Base-by-base conservation (phyloP, 2,797 vertebrate species). In the Danio jaintianensis region DNA sequence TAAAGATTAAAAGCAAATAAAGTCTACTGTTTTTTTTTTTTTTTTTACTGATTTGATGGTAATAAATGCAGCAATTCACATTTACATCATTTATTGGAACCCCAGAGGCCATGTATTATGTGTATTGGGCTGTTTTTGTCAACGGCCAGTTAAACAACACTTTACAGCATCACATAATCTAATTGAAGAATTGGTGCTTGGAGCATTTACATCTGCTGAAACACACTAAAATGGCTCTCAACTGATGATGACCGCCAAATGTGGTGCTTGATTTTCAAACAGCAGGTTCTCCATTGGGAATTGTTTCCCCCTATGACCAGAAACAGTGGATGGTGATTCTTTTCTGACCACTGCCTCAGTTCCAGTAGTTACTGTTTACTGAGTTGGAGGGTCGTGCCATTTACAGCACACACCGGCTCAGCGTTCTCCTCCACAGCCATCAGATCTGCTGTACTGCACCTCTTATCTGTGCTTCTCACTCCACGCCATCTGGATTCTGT, bases 321-420 rank as follows among this genome's bases (percentile, higher is more conserved):
- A 52, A 13, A 12, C 18, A n/a, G 12, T 45, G 4, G 13, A 55
- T 66, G 50, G 50, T 11, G 47, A 67, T 52, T 76, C n/a, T 29
- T 29, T 29, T 5, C 47, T 47, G 29, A 11, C n/a, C 53, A 58
- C 7, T 11, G 22, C 75, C 48, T 52, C 16, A 20, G 20, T 48
- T n/a, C 42, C 63, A 36, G 63, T 11, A 15, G 42, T 59, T 58
- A 16, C 18, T 58, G 64, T 78, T 78, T 78, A 78, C 42, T 15
- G 43, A 78, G 64, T 53, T 67, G 75, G 52, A 16, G n/a, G 64
- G 63, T 58, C 12, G 15, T 36, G 20, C 9, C 74, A 66, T 76
- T 53, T 72, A 42, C 55, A 59, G 7, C 0, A 11, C 13, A 16
- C 15, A 5, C 71, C 18, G 1, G 53, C 18, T 16, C 18, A 2